Conservation (phyloP, 2,797 vertebrate species). For the Acanthopagrus latus region DNA sequence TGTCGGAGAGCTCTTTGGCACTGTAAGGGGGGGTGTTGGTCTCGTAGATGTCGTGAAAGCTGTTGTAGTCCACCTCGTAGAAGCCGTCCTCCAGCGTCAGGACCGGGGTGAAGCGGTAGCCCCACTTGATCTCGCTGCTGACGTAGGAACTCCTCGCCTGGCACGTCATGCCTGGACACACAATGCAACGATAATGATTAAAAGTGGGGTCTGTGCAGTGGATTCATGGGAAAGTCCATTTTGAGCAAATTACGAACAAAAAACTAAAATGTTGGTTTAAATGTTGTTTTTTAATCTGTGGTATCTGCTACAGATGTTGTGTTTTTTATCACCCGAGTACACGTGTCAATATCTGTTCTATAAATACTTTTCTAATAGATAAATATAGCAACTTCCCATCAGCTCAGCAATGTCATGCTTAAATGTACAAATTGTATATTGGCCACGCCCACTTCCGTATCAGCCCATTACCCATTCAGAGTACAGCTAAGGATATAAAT, state of each 20-base stretch:
- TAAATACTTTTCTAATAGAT: no score
- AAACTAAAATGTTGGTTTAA: neutral
- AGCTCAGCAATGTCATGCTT: no score
- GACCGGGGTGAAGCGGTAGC: slow-evolving; percentile 96
- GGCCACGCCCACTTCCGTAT: no score
- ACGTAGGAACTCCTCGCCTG: slow-evolving; percentile 97
- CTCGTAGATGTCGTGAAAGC: slow-evolving; percentile 97
- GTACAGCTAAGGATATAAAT: no score
- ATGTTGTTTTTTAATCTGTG: no score
- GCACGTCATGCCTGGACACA: slow-evolving; percentile 94
- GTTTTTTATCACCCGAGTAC: no score
- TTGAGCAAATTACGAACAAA: no score
- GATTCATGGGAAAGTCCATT: neutral
- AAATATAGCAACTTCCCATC: no score
- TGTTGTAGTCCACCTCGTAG: slow-evolving; percentile 99
- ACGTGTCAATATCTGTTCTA: no score
- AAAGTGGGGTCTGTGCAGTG: neutral
- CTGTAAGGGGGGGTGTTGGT: slow-evolving; percentile 96
- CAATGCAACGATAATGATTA: neutral
- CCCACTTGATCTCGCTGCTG: slow-evolving; percentile 97
- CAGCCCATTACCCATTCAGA: no score
- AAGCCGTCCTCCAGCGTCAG: slow-evolving; percentile 98
- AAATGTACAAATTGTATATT: no score
- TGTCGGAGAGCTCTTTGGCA: slow-evolving; percentile 93
- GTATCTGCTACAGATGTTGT: no score